phyloP scores from a whole-genome alignment of 2,113 vertebrate species.

The Plecotus auritus region DNA sequence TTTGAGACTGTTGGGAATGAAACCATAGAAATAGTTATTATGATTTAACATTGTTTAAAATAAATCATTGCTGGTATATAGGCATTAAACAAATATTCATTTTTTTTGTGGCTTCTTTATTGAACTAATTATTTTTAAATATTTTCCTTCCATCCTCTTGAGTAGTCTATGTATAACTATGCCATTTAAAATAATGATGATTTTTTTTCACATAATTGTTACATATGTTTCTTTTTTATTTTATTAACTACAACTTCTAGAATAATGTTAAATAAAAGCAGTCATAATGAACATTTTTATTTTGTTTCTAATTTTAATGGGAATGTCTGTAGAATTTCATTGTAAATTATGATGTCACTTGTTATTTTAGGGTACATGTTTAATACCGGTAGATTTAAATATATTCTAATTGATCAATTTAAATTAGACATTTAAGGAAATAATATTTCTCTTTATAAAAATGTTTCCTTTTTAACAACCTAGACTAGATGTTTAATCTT shows the following conservation, averaged over 20 bases:
- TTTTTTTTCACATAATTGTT: background rate
- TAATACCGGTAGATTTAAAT: background rate
- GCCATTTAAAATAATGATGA: slow-evolving; percentile 10
- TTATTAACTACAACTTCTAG: background rate
- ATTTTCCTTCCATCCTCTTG: background rate
- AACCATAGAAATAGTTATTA: background rate
- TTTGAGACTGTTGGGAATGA: background rate
- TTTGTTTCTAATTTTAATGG: slow-evolving; percentile 19
- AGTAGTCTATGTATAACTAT: background rate
- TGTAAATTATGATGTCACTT: background rate
- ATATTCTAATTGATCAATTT: background rate
- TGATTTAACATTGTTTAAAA: slow-evolving; percentile 31
- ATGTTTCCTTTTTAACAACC: background rate
- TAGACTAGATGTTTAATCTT: background rate
- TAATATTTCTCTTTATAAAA: slow-evolving; percentile 18
- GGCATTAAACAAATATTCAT: background rate
- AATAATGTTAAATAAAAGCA: slow-evolving; percentile 38
- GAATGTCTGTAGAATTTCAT: background rate
- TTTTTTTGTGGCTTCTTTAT: slow-evolving; percentile 20
- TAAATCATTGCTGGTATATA: background rate
- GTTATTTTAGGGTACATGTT: slow-evolving; percentile 19
- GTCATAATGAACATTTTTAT: background rate
- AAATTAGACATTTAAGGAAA: slow-evolving; percentile 1
- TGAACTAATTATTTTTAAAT: background rate
- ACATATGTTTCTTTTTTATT: slow-evolving; percentile 6